Base-by-base conservation (phyloP, 2,888 invertebrate genomes). In the Lamellibrachia columna region DNA sequence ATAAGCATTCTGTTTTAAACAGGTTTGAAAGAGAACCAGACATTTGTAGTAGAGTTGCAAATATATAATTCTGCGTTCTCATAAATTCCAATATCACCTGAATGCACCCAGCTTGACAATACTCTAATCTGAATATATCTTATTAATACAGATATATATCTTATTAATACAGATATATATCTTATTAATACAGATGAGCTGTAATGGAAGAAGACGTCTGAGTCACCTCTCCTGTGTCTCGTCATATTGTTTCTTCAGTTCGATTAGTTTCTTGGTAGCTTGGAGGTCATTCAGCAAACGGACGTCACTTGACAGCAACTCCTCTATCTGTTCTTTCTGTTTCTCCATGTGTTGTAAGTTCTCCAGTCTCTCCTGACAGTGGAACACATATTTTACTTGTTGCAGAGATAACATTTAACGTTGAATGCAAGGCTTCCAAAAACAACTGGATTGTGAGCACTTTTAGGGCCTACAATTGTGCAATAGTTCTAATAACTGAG, bases 161-260 rank as follows among this genome's bases (percentile, higher is more conserved):
- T 28, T 28, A 28, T 28, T 15, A 11, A 22, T 75, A 11, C 75
- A 75, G 4, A 75, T 75, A 75, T 22, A 15, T 15, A 75, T 15
- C 60, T 3, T 60, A 60, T 60, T 3, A 8, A 0, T 60, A 60
- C 4, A 60, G 15, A 58, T 15, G 6, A 58, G 8, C n/a, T 75
- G 15, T 22, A 92, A 92, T 40, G 15, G n/a, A 90, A 75, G 90
- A 75, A 40, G 40, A 40, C 1, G 40, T 40, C 55, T 8, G 9
- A 8, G 90, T 91, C 55, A 96, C 96, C 95, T 96, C 93, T 96
- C 96, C 15, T 95, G 93, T 11, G 96, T 96, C 94, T 96, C 96
- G 93, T 96, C 96, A 94, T 95, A 96, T 92, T 96, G 96, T 94
- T 96, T 96, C 94, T 96, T 96, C 52, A 96, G 95, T 90, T 96